Evolutionary conservation across 1,140 invertebrate genomes (phyloP), one percentile per base, ranked within the genome.

Genomic region (Cydia strobilella): DNA sequence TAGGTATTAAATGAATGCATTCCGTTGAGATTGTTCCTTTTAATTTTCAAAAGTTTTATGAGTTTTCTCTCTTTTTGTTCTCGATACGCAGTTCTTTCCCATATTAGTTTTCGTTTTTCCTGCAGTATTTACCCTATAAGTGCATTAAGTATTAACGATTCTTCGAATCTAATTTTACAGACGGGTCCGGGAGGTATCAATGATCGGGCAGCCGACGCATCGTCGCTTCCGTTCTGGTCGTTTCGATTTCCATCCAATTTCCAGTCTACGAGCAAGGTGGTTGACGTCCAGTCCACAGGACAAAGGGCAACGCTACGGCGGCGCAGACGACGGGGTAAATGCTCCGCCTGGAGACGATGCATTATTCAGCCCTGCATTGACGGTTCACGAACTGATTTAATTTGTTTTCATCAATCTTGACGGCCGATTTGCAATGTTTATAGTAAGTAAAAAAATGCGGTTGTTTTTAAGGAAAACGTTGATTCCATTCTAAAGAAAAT

Each of bases 301-400:
- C 84, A 90, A 86, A 88, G 87, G 87, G 82, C 89, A 89, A 88
- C 69, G 86, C 63, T 84, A 79, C 76, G 74, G 74, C 79, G 82
- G 74, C 51, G 84, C 87, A 88, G 89, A 87, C 87, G 84, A 78
- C 74, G 83, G 77, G 89, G 88, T 89, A 86, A 89, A 89, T 72
- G 87, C 76, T 85, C 89, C 84, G 79, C 69, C 77, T 74, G 72
- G 76, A 69, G 74, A 73, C 77, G 25, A 83, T 88, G 82, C 80
- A 85, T 88, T 82, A 86, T 89, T 82, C 84, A 89, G 77, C 69
- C 75, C 81, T 86, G 82, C 83, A 86, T 82, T 84, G 83, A 82
- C 86, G 83, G 87, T 81, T 83, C 4, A 39, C 79, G 77, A 77
- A 74, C 78, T 48, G 59, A 31, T 54, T 62, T 62, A 79, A 78